Conservation (phyloP, 2,797 vertebrate species). For the Semotilus atromaculatus region DNA sequence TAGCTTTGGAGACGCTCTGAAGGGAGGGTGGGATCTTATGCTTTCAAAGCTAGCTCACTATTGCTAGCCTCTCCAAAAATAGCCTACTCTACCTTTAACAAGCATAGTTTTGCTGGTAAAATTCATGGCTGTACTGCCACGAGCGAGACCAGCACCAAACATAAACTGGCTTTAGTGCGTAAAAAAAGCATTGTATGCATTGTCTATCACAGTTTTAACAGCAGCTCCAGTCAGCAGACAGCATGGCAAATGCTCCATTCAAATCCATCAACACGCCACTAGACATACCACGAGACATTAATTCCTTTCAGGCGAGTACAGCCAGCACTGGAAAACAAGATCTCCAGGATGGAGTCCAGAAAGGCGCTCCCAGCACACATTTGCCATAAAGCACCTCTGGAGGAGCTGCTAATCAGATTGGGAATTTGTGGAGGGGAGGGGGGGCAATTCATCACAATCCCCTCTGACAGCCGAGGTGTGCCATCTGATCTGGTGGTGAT, state of each 20-base stretch:
- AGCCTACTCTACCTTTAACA: too few relatives aligned
- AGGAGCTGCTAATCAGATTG: conserved; percentile 59
- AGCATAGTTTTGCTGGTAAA: background rate
- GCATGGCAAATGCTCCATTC: background rate
- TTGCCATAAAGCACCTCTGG: conserved; percentile 55
- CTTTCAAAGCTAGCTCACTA: too few relatives aligned
- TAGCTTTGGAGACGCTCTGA: too few relatives aligned
- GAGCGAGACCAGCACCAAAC: background rate
- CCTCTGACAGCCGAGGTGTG: conserved; percentile 52
- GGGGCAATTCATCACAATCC: conserved; percentile 54
- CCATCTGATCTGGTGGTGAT: conserved; percentile 62
- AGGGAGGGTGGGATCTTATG: too few relatives aligned
- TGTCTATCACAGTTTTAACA: conserved; percentile 2
- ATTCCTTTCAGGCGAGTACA: conserved; percentile 54
- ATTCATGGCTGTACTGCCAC: background rate
- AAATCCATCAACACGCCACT: conserved; percentile 40
- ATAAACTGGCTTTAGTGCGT: background rate
- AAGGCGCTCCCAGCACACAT: conserved; percentile 62
- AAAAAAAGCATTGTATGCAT: background rate
- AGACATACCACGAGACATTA: conserved; percentile 62
- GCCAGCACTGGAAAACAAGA: conserved; percentile 50
- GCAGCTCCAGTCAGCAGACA: background rate
- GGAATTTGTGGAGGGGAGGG: conserved; percentile 42
- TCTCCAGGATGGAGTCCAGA: conserved; percentile 61
- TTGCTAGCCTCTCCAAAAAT: too few relatives aligned